Conservation (phyloP, 2,113 vertebrate genomes). For the Empidonax alnorum region DNA sequence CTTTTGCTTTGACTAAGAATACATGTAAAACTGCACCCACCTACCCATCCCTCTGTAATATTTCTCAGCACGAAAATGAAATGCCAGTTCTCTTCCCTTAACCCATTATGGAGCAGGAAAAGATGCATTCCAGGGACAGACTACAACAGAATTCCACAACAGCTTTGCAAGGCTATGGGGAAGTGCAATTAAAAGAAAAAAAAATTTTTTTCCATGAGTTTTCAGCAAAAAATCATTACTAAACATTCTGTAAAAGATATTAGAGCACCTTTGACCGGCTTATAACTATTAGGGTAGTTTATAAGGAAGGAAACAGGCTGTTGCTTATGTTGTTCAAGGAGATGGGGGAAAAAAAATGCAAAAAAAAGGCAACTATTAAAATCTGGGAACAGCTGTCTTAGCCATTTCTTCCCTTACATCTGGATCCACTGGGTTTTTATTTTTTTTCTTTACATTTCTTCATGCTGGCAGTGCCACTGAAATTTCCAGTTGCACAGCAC, state of each 20-base stretch:
- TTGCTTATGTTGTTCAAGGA: not conserved
- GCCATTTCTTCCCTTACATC: not conserved
- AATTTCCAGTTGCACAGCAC: not conserved
- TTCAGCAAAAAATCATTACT: not conserved
- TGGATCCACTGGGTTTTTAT: not conserved
- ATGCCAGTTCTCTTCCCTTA: not conserved
- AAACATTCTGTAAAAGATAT: not conserved
- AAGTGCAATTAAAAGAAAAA: not conserved
- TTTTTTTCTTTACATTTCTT: not conserved
- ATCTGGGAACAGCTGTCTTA: not conserved
- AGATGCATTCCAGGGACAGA: not conserved
- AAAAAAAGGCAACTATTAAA: not conserved
- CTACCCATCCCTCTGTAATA: not conserved
- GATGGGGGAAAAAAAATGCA: not conserved
- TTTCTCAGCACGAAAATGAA: not conserved
- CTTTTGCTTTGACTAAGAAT: not conserved
- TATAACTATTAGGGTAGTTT: not conserved
- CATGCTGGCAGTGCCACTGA: not conserved
- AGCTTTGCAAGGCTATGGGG: not conserved
- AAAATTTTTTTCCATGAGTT: not conserved
- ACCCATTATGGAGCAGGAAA: not conserved
- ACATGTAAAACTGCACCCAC: not conserved
- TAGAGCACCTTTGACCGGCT: not conserved
- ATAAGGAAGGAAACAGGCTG: not conserved
- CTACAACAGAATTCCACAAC: not conserved